Evolutionary conservation across 1,140 invertebrate species (phyloP), one percentile per base, ranked within the genome.

Genomic region (Drosophila seguyi): DNA sequence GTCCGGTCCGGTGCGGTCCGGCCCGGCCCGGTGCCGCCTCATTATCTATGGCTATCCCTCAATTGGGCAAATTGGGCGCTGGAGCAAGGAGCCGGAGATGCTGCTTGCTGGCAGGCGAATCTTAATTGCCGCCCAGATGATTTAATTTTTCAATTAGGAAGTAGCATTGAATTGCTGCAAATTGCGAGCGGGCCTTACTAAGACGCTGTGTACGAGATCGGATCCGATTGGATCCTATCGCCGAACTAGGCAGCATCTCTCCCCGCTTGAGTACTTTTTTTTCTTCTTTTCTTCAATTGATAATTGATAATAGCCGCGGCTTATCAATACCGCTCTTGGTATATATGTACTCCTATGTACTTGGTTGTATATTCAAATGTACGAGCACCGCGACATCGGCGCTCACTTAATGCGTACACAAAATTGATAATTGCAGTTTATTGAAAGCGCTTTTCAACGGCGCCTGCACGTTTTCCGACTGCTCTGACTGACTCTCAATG

Each of bases 121-220:
- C 67, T 66, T 88, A 88, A 87, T 88, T 88, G 72, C 34, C 57
- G 68, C 27, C 59, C 78, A 87, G 81, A 87, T 90, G 73, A 88
- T 90, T 90, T 90, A 85, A 90, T 90, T 90, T 86, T 75, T 81
- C 79, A 90, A 90, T 90, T 90, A 90, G 85, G 55, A 78, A 90
- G 67, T 71, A 45, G 50, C 61, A 71, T 88, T 79, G 73, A 90
- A 90, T 90, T 90, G 85, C 83, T 41, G 74, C 59, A 75, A 90
- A 90, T 85, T 90, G 58, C 66, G 31, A 60, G 48, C 52, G 29
- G 55, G 65, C 38, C 38, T 18, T 4, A 6, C 6, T 10, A 53
- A 14, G 50, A 55, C 18, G n/a, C 39, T 41, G 27, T 11, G 41
- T 34, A n/a, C 16, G 22, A 81, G 63, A 75, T 75, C 74, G 68